phyloP scores from a whole-genome alignment of 2,113 vertebrate genomes.

The Athene noctua region DNA sequence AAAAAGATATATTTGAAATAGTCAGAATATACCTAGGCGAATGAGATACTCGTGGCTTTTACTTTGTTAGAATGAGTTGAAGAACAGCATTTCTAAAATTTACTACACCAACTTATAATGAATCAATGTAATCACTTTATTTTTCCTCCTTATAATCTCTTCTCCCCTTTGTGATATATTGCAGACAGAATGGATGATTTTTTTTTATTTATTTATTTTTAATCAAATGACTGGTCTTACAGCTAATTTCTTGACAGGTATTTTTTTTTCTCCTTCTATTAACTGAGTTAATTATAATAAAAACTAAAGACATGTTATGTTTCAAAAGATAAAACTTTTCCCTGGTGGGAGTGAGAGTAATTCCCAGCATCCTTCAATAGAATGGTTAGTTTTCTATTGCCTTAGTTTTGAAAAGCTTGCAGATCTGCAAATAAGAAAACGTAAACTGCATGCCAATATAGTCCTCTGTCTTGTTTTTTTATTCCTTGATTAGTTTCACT shows the following conservation, averaged over 20 bases:
- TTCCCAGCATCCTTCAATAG: conserved; percentile 30
- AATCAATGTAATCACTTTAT: conserved; percentile 4
- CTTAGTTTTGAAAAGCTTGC: conserved; percentile 22
- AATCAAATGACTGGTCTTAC: neutral
- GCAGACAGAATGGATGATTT: neutral
- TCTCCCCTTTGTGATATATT: neutral
- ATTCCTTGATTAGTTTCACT: conserved; percentile 61
- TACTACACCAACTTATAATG: neutral
- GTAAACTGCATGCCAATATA: conserved; percentile 27
- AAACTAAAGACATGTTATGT: conserved; percentile 9
- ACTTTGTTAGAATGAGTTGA: neutral
- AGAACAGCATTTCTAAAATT: neutral
- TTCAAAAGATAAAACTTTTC: conserved; percentile 52
- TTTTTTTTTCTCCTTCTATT: neutral
- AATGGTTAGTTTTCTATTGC: conserved; percentile 26
- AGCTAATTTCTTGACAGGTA: neutral
- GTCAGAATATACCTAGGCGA: neutral
- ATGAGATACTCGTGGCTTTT: neutral
- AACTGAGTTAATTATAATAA: conserved; percentile 30
- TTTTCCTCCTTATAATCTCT: conserved; percentile 10
- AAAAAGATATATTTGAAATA: neutral
- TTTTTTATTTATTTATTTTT: neutral
- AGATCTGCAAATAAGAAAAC: conserved; percentile 42
- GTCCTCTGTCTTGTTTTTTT: neutral
- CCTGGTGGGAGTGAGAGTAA: neutral